Percentiles rank a stretch among this genome's conserved stretches.
Conservation (phyloP, 2,113 vertebrate species). For the Myotis yumanensis region DNA sequence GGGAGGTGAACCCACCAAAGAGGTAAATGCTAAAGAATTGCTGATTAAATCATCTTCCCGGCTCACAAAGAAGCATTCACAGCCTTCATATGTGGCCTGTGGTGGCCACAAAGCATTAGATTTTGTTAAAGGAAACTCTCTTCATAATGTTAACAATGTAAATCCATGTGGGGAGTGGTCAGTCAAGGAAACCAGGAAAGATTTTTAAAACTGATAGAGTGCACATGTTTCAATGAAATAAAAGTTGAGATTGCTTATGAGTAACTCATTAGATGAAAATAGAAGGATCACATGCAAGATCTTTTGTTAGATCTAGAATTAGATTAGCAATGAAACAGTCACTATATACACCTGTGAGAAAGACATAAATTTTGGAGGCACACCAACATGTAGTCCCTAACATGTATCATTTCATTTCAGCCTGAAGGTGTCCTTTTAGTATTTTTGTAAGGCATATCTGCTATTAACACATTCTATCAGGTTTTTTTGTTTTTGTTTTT, state of each 20-base stretch:
- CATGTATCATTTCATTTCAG: neutral
- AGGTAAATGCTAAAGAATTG: neutral
- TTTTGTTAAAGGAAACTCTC: neutral
- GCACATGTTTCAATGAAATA: neutral
- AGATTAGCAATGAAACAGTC: slow-evolving; percentile 19
- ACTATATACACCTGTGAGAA: neutral
- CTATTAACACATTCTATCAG: neutral
- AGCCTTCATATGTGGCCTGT: neutral
- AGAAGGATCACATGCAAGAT: neutral
- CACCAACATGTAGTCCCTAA: neutral
- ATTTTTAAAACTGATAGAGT: neutral
- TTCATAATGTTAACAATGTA: neutral
- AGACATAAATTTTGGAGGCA: neutral
- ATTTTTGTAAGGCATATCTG: neutral
- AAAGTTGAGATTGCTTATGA: neutral
- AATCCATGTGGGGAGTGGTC: neutral
- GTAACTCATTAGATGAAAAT: neutral
- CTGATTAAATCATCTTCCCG: neutral
- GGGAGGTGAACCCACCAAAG: neutral
- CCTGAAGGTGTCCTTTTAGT: neutral
- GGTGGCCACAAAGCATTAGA: neutral
- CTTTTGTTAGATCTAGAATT: neutral
- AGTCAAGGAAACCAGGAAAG: neutral
- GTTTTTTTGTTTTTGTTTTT: too few relatives aligned
- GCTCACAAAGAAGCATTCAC: neutral